Evolutionary conservation across 1,140 invertebrate species (phyloP), one percentile per base, ranked within the genome.

Genomic region (Zaprionus capensis): DNA sequence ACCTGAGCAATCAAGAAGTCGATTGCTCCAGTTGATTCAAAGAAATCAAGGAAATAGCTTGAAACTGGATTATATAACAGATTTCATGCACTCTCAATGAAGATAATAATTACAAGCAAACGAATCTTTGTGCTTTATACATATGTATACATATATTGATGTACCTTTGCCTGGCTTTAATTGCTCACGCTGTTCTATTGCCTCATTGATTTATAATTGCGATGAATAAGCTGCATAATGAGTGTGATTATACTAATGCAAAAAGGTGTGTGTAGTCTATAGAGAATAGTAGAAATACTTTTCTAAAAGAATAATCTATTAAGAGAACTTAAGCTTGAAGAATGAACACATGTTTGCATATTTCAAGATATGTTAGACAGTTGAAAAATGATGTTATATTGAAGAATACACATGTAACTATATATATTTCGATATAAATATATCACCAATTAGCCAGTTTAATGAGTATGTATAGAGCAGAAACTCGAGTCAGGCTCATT

Each of bases 131-230:
- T 38, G 36, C 36, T 38, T 2, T 28, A 28, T 28, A 28, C 31
- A 31, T 31, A 11, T 31, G 31, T 31, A 41, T n/a, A 41, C 15
- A 41, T 41, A 41, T 41, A 41, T n/a, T 15, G 15, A 41, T 41
- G 15, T 41, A 6, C 15, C 12, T 4, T 22, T 24, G 4, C 20
- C 12, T 22, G 20, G 9, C 38, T 51, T 1, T 22, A 22, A 51
- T 51, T 51, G 28, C 46, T 53, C 20, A 53, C 26, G 28, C 28
- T 26, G 15, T 31, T 24, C 53, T 56, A 26, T 24, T 24, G 24
- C 26, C 2, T 12, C 15, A 58, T 68, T 53, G 44, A 68, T 58
- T 38, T 55, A 49, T 20, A 51, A 51, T 64, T 64, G 38, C 11
- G 26, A 51, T 51, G 26, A 51, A 53, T 51, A 26, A 31, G 15